Base-by-base conservation (phyloP, 2,797 vertebrate genomes). In the Pangasius mekongensis region DNA sequence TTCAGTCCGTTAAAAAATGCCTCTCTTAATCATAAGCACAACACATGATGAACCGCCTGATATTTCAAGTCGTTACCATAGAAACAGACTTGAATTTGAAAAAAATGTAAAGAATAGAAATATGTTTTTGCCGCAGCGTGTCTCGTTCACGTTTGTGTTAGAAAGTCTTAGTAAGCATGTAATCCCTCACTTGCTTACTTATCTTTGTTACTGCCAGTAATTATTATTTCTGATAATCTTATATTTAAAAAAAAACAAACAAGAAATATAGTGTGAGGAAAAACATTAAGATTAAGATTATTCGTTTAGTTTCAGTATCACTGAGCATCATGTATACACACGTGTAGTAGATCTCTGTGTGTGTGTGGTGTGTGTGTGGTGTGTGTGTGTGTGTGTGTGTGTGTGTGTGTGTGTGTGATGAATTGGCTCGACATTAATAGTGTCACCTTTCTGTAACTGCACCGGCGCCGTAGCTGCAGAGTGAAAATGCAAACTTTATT, bases 381-480 rank as follows among this genome's bases (percentile, higher is more conserved):
- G 16, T 62, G 18, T 39, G 80, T 62, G 47, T 54, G 49, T 82
- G 54, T 82, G 71, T 66, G 66, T 74, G 89, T n/a, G 20, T 30
- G 33, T 56, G 62, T 56, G 49, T 77, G 80, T 76, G 56, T 77
- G 77, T 62, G n/a, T 27, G 67, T 33, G 71, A 80, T 77, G 39
- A 89, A 88, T 30, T 49, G 22, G 30, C 67, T 64, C 18, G 33
- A 76, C 52, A 60, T 43, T 82, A 13, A 84, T 52, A 88, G 73
- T 64, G 69, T 89, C 73, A 86, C 52, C 86, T 62, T 54, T 83
- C 54, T 8, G 22, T 66, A 87, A 66, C 73, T 33, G 69, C 60
- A 27, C 33, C 20, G 4, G 13, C 0, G 0, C 82, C 5, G 11
- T 36, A 5, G 13, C 30, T 80, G 27, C 43, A 5, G 11, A 73